phyloP scores from a whole-genome alignment of 2,113 vertebrate species.

The Jacana jacana region DNA sequence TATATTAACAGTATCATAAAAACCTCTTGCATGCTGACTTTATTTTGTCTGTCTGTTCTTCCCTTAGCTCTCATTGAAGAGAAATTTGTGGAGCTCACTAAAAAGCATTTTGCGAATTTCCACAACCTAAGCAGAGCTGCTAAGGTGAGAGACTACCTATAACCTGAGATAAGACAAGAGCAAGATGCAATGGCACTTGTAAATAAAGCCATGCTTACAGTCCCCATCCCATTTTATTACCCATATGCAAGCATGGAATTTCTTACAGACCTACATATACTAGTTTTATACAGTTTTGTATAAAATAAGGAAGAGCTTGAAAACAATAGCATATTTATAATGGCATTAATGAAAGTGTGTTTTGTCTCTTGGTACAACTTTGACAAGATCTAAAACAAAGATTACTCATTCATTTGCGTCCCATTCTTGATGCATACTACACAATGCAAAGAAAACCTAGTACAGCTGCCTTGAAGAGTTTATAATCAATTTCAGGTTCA shows the following conservation, averaged over 20 bases:
- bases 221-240: background rate
- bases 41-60: background rate
- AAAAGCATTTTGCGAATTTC: constrained; percentile 60
- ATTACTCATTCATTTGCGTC: background rate
- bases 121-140: constrained; percentile 54
- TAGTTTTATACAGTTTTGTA: background rate
- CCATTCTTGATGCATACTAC: background rate
- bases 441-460: background rate
- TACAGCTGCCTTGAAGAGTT: background rate
- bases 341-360: background rate
- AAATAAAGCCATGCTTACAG: background rate
- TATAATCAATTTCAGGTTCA: background rate
- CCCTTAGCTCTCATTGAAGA: constrained; percentile 62
- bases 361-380: background rate
- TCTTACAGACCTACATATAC: background rate
- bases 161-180: background rate
- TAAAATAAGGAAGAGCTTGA: background rate
- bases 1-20: background rate
- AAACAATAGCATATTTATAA: background rate
- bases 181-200: background rate
- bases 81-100: background rate
- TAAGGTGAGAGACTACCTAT: constrained; percentile 62
- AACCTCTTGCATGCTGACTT: background rate
- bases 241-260: background rate
- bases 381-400: background rate